These are phyloP conservation scores for Arothron firmamentum DNA, from an alignment of 2,113 vertebrate genomes.

Conservation along the genomic window DNA sequence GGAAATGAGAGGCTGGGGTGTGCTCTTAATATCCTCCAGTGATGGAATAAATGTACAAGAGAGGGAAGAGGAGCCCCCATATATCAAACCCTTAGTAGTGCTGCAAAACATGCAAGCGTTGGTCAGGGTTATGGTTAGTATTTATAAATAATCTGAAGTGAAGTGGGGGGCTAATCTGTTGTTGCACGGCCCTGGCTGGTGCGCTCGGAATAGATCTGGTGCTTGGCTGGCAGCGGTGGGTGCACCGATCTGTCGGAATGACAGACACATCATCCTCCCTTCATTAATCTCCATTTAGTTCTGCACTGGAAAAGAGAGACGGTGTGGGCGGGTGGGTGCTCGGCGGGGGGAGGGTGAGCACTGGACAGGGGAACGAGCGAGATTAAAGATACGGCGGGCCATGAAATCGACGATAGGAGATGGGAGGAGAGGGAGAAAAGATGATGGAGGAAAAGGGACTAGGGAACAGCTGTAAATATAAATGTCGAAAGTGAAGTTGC, in stretches of 20 bases:
- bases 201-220: conserved; percentile 48
- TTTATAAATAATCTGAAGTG: conserved; percentile 43
- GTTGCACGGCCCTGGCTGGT: conserved; percentile 28
- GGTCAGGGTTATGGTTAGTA: conserved; percentile 20
- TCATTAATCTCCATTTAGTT: conserved; percentile 76
- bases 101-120: conserved; percentile 17
- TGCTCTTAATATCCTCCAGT: conserved; percentile 56
- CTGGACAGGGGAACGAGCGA: conserved; percentile 33
- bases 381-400: conserved; percentile 63
- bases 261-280: conserved; percentile 67
- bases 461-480: conserved; percentile 14
- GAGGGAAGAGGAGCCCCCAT: conserved; percentile 21
- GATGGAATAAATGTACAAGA: conserved; percentile 39
- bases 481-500: conserved; percentile 34
- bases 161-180: conserved; percentile 39
- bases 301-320: conserved; percentile 53
- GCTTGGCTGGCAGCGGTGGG: conserved; percentile 38
- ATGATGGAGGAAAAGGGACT: conserved; percentile 29
- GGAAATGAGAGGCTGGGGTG: conserved; percentile 66
- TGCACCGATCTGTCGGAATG: conserved; percentile 61
- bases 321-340: conserved; percentile 3
- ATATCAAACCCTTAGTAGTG: conserved; percentile 10
- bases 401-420: conserved; percentile 57
- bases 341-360: conserved; percentile 22
- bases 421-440: conserved; percentile 22